A percentile compares a stretch with the other conserved stretches of the same genome.
Evolutionary conservation across 53 echinoderm and acorn worm species (phyloP).

Genomic region (Antedon mediterranea): DNA sequence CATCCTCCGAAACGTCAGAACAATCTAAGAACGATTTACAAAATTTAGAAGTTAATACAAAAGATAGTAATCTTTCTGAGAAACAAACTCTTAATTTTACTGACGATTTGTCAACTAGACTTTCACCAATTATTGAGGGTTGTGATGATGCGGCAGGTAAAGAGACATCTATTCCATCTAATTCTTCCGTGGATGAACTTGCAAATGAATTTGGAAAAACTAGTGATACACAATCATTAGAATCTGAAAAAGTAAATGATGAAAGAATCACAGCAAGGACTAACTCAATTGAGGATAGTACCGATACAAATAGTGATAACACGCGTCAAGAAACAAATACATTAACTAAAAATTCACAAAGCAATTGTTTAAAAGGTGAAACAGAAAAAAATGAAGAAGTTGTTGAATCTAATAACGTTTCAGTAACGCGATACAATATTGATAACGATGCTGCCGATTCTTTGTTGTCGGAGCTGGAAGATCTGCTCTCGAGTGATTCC

Average conservation of each 20-base stretch:
- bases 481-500: not conserved
- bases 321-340: not conserved
- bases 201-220: not conserved
- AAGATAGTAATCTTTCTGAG: not conserved
- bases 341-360: not conserved
- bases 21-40: not conserved
- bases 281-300: not conserved
- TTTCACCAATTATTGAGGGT: not conserved
- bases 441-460: not conserved
- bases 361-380: not conserved
- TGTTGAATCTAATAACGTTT: not conserved
- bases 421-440: not conserved
- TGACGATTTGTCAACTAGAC: not conserved
- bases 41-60: not conserved
- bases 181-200: not conserved
- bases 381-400: not conserved
- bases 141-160: too few relatives aligned
- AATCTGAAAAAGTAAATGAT: not conserved
- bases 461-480: not conserved
- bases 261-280: not conserved
- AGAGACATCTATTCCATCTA: too few relatives aligned
- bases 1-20: not conserved
- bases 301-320: not conserved
- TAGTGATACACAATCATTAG: not conserved
- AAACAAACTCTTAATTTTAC: not conserved